Base-by-base conservation (phyloP, 2,113 vertebrate species). In the Paedocypris sp. region DNA sequence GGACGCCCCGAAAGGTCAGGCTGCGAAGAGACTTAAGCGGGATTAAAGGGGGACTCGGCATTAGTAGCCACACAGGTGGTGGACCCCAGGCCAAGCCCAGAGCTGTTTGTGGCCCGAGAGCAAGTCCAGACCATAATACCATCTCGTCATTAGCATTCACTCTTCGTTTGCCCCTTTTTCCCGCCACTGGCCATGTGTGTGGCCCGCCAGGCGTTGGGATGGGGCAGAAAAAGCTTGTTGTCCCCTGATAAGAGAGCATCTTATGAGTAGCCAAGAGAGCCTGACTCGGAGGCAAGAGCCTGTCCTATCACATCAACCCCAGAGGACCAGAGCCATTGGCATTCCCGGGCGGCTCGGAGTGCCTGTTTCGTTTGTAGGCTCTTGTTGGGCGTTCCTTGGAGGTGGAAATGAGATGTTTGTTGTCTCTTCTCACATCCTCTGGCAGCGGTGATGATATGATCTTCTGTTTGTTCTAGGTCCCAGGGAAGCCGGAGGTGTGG, bases 81-180 rank as follows among this genome's bases (percentile, higher is more conserved):
- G 45, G 59, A 70, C 69, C 60, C 22, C 20, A 48, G 68, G 71
- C 66, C 62, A 49, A 61, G 69, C 69, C 42, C 43, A 13, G 20
- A 29, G 51, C 39, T 70, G 60, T 70, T 62, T 52, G 19, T 31
- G 60, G 60, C 38, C 33, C 36, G 13, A 20, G 33, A 35, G 18
- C 15, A 13, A 11, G 6, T 53, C 48, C 56, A 43, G 58, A 63
- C 53, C 48, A 54, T 73, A 77, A 78, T 73, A 28, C 70, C 75
- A 76, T 70, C 73, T 74, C 31, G 19, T 84, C 76, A 84, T 85
- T 82, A 80, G 77, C 75, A 85, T 85, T 82, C 83, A 15, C 67
- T 32, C 69, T 43, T 42, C 33, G 47, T 72, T 20, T 26, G 47
- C 64, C 64, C 33, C n/a, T 68, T 4, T 32, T 33, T 76, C 60